Conservation (phyloP, 2,888 invertebrate species). For the Heliconius charithonia region DNA sequence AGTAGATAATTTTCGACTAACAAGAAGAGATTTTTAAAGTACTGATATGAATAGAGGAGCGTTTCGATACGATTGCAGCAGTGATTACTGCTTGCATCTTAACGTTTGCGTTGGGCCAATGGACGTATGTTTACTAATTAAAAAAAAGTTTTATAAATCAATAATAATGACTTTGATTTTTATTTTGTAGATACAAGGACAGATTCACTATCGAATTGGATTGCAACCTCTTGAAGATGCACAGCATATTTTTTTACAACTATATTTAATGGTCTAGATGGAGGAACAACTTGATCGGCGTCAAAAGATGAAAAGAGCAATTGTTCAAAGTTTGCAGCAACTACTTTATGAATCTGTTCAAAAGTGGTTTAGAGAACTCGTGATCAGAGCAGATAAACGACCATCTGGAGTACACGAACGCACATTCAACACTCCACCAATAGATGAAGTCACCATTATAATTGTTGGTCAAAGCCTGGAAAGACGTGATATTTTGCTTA, state of each 20-base stretch:
- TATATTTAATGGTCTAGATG: no score
- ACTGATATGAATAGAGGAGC: slow-evolving; percentile 39
- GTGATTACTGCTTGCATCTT: slow-evolving; percentile 13
- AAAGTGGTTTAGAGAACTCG: slow-evolving; percentile 49
- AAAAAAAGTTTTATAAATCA: no score
- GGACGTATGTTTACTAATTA: slow-evolving; percentile 33
- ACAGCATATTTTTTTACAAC: no score
- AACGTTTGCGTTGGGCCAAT: slow-evolving; percentile 52
- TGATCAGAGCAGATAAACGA: slow-evolving; percentile 52
- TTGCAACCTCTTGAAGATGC: no score
- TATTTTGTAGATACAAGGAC: no score
- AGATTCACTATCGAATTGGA: no score
- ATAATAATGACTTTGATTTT: no score
- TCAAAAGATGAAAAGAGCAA: slow-evolving; percentile 50
- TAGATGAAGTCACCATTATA: slow-evolving; percentile 53
- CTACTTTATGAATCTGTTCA: slow-evolving; percentile 46
- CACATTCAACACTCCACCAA: slow-evolving; percentile 51
- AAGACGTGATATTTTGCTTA: slow-evolving; percentile 11
- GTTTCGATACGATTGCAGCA: no score
- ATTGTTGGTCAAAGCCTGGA: slow-evolving; percentile 49
- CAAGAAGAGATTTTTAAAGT: no score
- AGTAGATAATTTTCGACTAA: slow-evolving; percentile 2
- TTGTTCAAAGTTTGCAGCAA: slow-evolving; percentile 51
- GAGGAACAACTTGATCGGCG: slow-evolving; percentile 50
- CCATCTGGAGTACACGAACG: slow-evolving; percentile 51